A percentile compares a stretch with the other conserved stretches of the same genome.
phyloP scores from a whole-genome alignment of 2,113 vertebrate genomes.

The Acanthochromis polyacanthus region DNA sequence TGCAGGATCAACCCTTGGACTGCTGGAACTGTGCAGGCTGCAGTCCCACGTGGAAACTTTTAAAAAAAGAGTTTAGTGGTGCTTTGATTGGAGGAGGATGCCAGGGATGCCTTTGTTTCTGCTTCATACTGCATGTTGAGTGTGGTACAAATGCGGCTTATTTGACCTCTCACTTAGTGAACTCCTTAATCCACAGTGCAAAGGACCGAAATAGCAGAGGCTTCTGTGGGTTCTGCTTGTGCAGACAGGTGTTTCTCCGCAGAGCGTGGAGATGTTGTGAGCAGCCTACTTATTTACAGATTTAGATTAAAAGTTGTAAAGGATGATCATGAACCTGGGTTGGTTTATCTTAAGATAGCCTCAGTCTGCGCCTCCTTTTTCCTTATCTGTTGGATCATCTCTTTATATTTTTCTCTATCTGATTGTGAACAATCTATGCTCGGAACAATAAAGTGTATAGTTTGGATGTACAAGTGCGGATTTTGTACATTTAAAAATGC shows the following conservation, averaged over 20 bases:
- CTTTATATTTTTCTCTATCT: constrained; percentile 1
- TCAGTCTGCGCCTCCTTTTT: constrained; percentile 27
- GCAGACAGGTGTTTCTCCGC: constrained; percentile 49
- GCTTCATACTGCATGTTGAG: neutral
- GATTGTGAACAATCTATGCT: constrained; percentile 1
- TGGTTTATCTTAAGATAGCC: constrained; percentile 19
- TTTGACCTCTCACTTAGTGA: constrained; percentile 50
- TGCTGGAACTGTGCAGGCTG: constrained; percentile 19
- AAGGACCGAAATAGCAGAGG: constrained; percentile 40
- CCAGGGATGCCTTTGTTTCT: constrained; percentile 16
- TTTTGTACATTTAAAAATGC: constrained; percentile 28
- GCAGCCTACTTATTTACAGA: constrained; percentile 13
- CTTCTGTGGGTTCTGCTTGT: constrained; percentile 28
- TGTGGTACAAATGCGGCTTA: constrained; percentile 30
- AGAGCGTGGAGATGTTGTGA: neutral
- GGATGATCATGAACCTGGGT: constrained; percentile 8
- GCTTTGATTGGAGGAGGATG: constrained; percentile 14
- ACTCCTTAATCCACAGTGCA: constrained; percentile 14
- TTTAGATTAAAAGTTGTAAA: constrained; percentile 17
- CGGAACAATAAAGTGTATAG: neutral
- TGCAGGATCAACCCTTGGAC: constrained; percentile 27
- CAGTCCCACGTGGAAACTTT: constrained; percentile 12
- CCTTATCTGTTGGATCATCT: constrained; percentile 11
- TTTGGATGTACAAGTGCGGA: constrained; percentile 28
- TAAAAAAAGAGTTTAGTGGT: constrained; percentile 8